phyloP scores from a whole-genome alignment of 1,140 invertebrate species.

The Drosophila prosaltans region DNA sequence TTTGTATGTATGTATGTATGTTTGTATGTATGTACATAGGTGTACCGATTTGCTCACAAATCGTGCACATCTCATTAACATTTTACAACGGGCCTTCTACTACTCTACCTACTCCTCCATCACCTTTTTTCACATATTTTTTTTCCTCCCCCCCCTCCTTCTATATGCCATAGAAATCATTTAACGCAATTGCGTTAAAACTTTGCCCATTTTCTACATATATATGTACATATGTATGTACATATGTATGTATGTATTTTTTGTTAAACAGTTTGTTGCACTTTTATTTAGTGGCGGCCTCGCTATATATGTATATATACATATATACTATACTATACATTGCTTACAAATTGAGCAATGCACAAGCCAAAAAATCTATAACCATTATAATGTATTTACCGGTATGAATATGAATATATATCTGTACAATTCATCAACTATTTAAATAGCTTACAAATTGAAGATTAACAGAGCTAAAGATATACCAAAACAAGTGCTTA shows the following conservation, averaged over 20 bases:
- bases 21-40: not conserved
- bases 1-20: no score
- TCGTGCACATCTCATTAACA: conserved; percentile 59
- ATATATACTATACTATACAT: conserved; percentile 28
- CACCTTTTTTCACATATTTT: not conserved
- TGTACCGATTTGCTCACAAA: conserved; percentile 6
- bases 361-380: not conserved
- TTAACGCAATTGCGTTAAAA: conserved; percentile 80
- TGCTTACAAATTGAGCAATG: conserved; percentile 38
- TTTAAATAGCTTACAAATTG: no score
- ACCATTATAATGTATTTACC: no score
- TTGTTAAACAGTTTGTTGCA: conserved; percentile 61
- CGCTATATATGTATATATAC: conserved; percentile 25
- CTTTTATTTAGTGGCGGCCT: conserved; percentile 45
- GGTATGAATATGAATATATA: no score
- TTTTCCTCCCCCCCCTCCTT: not conserved
- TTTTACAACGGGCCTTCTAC: conserved; percentile 43
- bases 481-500: not conserved
- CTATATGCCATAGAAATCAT: conserved; percentile 47
- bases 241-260: conserved; percentile 2
- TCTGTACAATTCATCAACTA: no score
- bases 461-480: not conserved
- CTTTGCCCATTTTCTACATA: conserved; percentile 24
- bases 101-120: not conserved
- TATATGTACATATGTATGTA: not conserved